Evolutionary conservation across 2,113 vertebrate genomes (phyloP).

Genomic region (Pangasianodon hypophthalmus): DNA sequence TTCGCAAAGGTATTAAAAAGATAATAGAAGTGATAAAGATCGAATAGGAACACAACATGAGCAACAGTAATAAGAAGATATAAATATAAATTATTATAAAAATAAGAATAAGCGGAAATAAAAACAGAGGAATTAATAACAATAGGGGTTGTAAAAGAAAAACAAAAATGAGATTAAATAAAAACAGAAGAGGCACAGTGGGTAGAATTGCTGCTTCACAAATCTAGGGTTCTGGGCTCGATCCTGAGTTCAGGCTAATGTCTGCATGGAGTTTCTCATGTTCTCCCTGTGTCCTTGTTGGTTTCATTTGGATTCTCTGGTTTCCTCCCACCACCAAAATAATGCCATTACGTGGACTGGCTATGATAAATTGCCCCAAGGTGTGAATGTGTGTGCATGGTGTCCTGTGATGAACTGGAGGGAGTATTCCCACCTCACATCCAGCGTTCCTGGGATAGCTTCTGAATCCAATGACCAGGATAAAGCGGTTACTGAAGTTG

Average conservation of each 20-base stretch:
- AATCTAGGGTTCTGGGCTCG: background rate
- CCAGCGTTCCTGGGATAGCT: background rate
- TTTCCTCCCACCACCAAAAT: background rate
- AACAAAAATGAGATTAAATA: background rate
- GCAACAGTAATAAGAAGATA: background rate
- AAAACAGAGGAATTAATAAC: background rate
- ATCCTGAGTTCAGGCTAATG: background rate
- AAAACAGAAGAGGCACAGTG: background rate
- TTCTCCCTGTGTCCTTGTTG: background rate
- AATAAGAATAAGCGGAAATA: background rate
- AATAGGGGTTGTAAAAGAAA: background rate
- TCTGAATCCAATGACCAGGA: background rate
- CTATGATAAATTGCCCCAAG: background rate
- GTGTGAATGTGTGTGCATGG: background rate
- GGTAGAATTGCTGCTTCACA: background rate
- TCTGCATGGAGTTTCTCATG: background rate
- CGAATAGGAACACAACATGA: background rate
- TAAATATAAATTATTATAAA: background rate
- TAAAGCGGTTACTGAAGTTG: background rate
- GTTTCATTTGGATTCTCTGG: background rate
- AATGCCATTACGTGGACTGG: background rate
- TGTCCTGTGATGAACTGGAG: background rate
- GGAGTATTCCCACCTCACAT: background rate
- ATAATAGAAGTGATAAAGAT: background rate
- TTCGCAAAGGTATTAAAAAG: background rate